Base-by-base conservation (phyloP, 2,797 vertebrate species). In the Acridotheres tristis region DNA sequence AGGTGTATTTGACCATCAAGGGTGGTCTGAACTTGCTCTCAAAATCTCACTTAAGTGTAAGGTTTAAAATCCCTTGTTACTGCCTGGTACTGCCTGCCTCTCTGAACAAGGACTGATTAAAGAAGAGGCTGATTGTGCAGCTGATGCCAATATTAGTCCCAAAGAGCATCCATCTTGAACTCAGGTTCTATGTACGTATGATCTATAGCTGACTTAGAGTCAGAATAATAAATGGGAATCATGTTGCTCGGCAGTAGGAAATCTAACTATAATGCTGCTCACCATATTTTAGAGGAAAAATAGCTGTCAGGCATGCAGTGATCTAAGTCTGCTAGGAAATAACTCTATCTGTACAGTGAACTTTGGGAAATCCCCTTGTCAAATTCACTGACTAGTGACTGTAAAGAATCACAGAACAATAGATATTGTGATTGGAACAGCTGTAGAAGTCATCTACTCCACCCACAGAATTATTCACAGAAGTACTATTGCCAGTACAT, bases 331-430 rank as follows among this genome's bases (percentile, higher is more conserved):
- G 45, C 63, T 89, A 88, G 53, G 71, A 89, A 36, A 50, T 38
- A 47, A 42, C 71, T 87, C 54, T 80, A 16, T 92, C 78, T 72
- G 45, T n/a, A 11, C n/a, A 93, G 36, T 45, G 68, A 83, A 72
- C 13, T 93, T 66, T 29, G 51, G 85, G 77, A 93, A 96, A 94
- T 86, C 18, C 65, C 79, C 53, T 43, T 63, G 42, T 88, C 76
- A 91, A 61, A 85, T 48, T 69, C 23, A 59, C 43, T 80, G 51
- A 77, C 23, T 50, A 59, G 42, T 50, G 65, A 68, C 73, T 62
- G 32, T 67, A 54, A 94, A 88, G 66, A 92, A 78, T n/a, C 62
- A 72, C 43, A 51, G 47, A 90, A 93, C 79, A 94, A 96, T 80
- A 78, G 62, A 65, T 43, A 89, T 30, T 21, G 13, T 94, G 73